Evolutionary conservation across 1,140 invertebrate species (phyloP).

Genomic region (Venturia canescens): DNA sequence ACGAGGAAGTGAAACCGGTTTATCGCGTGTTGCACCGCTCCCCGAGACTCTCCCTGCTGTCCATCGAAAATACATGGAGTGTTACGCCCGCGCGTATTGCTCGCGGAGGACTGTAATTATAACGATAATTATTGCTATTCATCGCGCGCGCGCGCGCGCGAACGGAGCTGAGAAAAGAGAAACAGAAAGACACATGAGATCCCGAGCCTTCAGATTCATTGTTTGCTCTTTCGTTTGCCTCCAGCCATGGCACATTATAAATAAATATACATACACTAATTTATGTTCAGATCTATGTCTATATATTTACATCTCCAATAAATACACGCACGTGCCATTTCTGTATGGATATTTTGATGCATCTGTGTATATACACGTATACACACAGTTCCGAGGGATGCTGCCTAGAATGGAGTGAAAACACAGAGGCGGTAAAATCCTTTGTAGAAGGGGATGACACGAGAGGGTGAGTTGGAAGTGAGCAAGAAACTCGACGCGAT

Average conservation of each 20-base stretch:
- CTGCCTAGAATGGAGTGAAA: constrained; percentile 40
- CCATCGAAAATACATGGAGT: constrained; percentile 30
- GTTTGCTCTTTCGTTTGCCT: constrained; percentile 35
- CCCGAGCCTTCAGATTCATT: constrained; percentile 26
- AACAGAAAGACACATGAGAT: constrained; percentile 34
- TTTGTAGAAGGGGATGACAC: constrained; percentile 28
- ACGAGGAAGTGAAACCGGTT: too few relatives aligned
- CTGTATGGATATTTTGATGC: neutral
- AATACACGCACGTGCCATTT: too few relatives aligned
- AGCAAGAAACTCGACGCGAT: constrained; percentile 58
- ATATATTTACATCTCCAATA: neutral
- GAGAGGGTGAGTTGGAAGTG: constrained; percentile 37
- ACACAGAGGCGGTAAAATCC: constrained; percentile 33
- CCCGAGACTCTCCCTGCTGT: neutral
- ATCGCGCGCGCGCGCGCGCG: constrained; percentile 35
- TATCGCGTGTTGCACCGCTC: too few relatives aligned
- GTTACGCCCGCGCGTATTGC: neutral
- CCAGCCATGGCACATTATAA: neutral
- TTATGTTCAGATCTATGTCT: neutral
- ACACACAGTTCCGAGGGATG: neutral
- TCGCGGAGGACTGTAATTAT: constrained; percentile 25
- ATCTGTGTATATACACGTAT: neutral
- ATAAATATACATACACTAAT: neutral
- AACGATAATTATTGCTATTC: constrained; percentile 41
- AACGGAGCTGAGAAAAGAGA: constrained; percentile 33